These are phyloP conservation scores for Hycleus phaleratus DNA, from an alignment of 1,140 invertebrate species.

Conservation along the genomic window DNA sequence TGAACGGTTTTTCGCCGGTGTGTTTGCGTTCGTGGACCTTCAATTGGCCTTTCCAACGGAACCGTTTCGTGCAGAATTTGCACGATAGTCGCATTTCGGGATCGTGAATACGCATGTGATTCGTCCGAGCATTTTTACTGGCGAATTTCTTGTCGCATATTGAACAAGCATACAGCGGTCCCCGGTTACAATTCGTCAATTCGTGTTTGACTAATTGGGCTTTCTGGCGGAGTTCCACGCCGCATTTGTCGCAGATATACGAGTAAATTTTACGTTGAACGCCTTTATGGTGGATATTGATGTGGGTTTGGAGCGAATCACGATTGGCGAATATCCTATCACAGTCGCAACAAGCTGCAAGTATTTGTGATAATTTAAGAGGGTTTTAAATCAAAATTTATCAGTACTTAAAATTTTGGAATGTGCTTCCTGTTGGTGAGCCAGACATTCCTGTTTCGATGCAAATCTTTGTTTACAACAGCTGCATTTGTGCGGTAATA, in stretches of 20 bases:
- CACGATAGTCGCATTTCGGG: conserved; percentile 38
- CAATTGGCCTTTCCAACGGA: conserved; percentile 48
- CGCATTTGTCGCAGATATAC: conserved; percentile 42
- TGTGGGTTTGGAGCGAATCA: conserved; percentile 35
- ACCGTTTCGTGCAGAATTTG: conserved; percentile 41
- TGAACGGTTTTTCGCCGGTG: conserved; percentile 59
- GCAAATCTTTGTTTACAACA: conserved; percentile 40
- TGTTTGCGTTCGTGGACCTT: conserved; percentile 68
- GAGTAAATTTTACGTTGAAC: neutral
- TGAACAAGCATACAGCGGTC: conserved; percentile 36
- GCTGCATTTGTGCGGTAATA: conserved; percentile 34
- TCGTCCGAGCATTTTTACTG: conserved; percentile 31
- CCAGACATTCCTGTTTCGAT: conserved; percentile 34
- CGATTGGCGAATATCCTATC: conserved; percentile 40
- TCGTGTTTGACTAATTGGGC: conserved; percentile 39
- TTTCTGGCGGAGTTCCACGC: conserved; percentile 40
- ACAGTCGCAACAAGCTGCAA: conserved; percentile 3
- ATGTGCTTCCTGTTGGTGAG: too few relatives aligned
- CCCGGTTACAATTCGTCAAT: conserved; percentile 38
- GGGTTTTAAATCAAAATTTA: too few relatives aligned
- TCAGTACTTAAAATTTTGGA: too few relatives aligned
- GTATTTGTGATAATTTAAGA: too few relatives aligned
- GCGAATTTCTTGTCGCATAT: conserved; percentile 22
- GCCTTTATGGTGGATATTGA: conserved; percentile 27
- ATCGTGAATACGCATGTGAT: conserved; percentile 40